These are phyloP conservation scores for Hirtodrosophila alboralis DNA, from an alignment of 2,888 invertebrate species.

Conservation along the genomic window DNA sequence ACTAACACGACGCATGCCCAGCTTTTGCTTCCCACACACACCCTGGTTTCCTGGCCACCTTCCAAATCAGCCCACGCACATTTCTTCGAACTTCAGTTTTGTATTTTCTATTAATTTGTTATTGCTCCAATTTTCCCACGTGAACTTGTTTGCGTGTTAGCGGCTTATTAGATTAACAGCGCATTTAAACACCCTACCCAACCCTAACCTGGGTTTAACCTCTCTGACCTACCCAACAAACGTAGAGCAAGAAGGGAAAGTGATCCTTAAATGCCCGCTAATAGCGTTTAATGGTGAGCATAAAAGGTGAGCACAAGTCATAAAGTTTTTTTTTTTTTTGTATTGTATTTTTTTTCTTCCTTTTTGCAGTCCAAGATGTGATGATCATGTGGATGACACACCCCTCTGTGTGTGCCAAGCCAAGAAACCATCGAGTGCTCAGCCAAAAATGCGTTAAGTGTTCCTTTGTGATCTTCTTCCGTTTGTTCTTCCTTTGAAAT, in stretches of 20 bases:
- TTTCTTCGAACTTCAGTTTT: constrained; percentile 12
- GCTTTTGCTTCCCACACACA: constrained; percentile 81
- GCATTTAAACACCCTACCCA: constrained; percentile 60
- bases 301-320: too few species aligned
- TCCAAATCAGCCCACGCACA: constrained; percentile 38
- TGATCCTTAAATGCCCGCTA: constrained; percentile 78
- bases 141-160: constrained; percentile 81
- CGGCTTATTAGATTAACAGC: constrained; percentile 78
- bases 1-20: constrained; percentile 24
- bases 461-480: constrained; percentile 55
- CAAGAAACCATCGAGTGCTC: constrained; percentile 6
- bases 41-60: constrained; percentile 44
- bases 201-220: constrained; percentile 20
- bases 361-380: constrained; percentile 31
- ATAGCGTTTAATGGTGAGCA: constrained; percentile 76
- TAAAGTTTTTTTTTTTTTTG: too few species aligned
- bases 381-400: constrained; percentile 43
- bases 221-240: constrained; percentile 53
- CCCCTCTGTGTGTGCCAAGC: constrained; percentile 39
- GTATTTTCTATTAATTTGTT: constrained; percentile 39
- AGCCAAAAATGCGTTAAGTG: constrained; percentile 38
- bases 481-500: constrained; percentile 29
- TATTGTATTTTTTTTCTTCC: too few species aligned
- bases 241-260: constrained; percentile 28
- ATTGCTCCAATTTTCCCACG: constrained; percentile 82